Percentiles rank a stretch among this genome's conserved stretches.
Conservation (phyloP, 2,113 vertebrate genomes). For the Paradoxurus hermaphroditus region DNA sequence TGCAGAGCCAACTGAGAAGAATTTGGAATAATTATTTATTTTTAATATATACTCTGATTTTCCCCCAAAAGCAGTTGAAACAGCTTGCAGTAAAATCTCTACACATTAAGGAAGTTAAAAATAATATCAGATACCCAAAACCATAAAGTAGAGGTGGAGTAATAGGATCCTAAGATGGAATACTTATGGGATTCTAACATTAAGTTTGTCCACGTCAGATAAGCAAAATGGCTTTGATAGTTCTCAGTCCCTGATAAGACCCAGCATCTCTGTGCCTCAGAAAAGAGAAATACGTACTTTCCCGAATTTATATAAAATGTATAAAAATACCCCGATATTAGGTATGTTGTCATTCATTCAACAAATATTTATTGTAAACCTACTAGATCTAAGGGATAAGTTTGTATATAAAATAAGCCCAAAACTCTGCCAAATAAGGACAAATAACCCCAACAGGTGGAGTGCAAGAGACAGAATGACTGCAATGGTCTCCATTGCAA, state of each 20-base stretch:
- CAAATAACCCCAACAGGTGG: background rate
- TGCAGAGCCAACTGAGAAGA: background rate
- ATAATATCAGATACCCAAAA: background rate
- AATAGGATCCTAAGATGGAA: background rate
- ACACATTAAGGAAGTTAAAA: background rate
- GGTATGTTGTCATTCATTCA: background rate
- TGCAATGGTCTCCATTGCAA: background rate
- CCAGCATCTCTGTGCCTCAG: background rate
- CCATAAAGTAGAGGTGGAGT: fast-evolving
- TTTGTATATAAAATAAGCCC: background rate
- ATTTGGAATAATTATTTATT: background rate
- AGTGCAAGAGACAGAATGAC: background rate
- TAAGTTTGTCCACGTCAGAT: background rate
- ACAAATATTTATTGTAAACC: background rate
- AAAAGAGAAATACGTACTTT: background rate
- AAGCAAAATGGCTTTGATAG: background rate
- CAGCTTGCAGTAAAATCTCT: background rate
- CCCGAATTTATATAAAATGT: background rate
- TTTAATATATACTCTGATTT: background rate
- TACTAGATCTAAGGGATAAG: background rate
- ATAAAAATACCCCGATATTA: background rate
- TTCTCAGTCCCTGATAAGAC: background rate
- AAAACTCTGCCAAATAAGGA: background rate
- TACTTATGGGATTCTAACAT: background rate
- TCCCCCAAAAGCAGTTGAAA: background rate